A percentile compares a stretch with the other conserved stretches of the same genome.
Evolutionary conservation across 2,113 vertebrate species (phyloP).

Genomic region (Neodontobutis hainanensis): DNA sequence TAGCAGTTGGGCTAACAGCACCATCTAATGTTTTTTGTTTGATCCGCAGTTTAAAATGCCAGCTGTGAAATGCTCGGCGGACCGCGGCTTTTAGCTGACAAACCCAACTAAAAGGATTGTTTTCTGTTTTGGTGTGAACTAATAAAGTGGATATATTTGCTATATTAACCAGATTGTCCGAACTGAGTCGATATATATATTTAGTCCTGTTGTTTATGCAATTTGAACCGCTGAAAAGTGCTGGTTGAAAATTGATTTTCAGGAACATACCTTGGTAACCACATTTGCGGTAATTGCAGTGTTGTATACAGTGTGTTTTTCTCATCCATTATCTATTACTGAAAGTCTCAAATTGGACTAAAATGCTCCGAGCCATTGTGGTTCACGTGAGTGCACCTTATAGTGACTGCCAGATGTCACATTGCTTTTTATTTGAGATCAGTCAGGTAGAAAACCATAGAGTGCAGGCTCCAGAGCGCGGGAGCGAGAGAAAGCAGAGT

Average conservation of each 20-base stretch:
- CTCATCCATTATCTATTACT: slow-evolving; percentile 9
- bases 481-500: slow-evolving; percentile 24
- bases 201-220: too few species aligned
- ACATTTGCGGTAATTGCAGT: not conserved
- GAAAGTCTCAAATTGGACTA: not conserved
- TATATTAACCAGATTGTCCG: too few species aligned
- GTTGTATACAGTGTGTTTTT: slow-evolving; percentile 1
- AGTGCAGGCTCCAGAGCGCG: slow-evolving; percentile 49
- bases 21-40: too few species aligned
- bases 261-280: not conserved
- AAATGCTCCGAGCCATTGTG: slow-evolving; percentile 1
- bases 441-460: slow-evolving; percentile 69
- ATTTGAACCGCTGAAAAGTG: too few species aligned
- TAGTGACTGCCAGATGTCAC: slow-evolving; percentile 66
- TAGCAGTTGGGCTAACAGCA: too few species aligned
- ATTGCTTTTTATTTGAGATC: slow-evolving; percentile 68
- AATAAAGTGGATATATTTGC: too few species aligned
- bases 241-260: not conserved
- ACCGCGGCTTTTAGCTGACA: too few species aligned
- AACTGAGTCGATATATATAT: too few species aligned
- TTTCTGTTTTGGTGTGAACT: too few species aligned
- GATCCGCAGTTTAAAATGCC: too few species aligned
- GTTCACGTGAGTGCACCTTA: slow-evolving; percentile 1
- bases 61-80: too few species aligned
- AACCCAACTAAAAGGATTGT: too few species aligned